These are phyloP conservation scores for Aleiodes leptofemur DNA, from an alignment of 2,888 invertebrate species.

Conservation along the genomic window DNA sequence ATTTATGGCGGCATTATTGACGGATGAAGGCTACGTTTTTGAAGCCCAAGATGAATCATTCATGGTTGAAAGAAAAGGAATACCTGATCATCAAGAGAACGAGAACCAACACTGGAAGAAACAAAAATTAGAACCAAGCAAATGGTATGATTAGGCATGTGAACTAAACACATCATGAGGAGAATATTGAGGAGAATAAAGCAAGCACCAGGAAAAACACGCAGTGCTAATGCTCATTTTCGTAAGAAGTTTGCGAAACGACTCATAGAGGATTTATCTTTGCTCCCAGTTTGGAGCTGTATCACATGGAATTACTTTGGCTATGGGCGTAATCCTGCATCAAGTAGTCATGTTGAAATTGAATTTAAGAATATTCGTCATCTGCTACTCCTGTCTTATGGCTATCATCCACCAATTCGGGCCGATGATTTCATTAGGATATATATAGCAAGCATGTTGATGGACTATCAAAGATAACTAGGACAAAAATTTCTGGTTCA, in stretches of 20 bases:
- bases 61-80: not conserved
- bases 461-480: too few species aligned
- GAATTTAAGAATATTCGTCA: not conserved
- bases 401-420: constrained; percentile 1
- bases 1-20: not conserved
- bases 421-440: too few species aligned
- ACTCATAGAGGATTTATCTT: not conserved
- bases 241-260: not conserved
- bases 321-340: constrained; percentile 8
- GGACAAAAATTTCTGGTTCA: too few species aligned
- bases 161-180: not conserved
- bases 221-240: constrained; percentile 6
- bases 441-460: too few species aligned
- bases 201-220: not conserved
- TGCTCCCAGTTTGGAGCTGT: not conserved
- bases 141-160: not conserved
- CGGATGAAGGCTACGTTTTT: not conserved
- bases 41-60: not conserved
- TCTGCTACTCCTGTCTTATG: not conserved
- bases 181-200: not conserved
- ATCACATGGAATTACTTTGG: not conserved
- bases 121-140: not conserved
- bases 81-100: not conserved
- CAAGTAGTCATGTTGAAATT: not conserved
- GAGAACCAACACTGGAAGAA: not conserved